A percentile compares a stretch with the other conserved stretches of the same genome.
phyloP scores from a whole-genome alignment of 2,797 vertebrate genomes.

The Pterois miles region DNA sequence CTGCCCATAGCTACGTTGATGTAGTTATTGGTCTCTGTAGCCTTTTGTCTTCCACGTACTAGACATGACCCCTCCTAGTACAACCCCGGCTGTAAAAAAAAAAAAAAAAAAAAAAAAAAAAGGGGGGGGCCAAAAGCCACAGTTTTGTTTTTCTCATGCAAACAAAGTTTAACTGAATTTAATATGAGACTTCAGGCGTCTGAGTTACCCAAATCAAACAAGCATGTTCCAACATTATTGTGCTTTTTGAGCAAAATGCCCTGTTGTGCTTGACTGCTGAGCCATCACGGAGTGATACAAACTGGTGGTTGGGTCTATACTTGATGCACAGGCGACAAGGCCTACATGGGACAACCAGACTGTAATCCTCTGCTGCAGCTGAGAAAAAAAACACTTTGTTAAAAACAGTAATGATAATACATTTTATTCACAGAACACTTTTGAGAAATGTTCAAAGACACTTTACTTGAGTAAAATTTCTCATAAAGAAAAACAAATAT shows the following conservation, averaged over 20 bases:
- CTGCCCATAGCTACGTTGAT: neutral
- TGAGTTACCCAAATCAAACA: neutral
- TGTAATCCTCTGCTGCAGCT: neutral
- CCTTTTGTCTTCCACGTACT: neutral
- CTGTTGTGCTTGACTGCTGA: neutral
- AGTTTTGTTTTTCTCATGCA: too few species aligned
- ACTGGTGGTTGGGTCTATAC: too few species aligned
- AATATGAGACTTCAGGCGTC: neutral
- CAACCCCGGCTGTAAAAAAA: neutral
- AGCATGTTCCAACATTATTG: neutral
- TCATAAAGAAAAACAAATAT: too few species aligned
- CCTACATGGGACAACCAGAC: neutral
- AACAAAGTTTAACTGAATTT: too few species aligned
- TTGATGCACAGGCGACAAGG: too few species aligned
- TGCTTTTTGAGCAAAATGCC: too few species aligned
- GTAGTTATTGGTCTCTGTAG: neutral
- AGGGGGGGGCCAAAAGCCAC: neutral
- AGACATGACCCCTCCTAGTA: neutral
- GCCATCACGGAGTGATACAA: neutral
- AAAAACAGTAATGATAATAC: neutral
- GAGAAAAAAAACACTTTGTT: neutral
- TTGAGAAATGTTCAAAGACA: too few species aligned
- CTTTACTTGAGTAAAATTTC: too few species aligned
- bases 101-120: too few species aligned
- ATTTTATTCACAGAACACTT: too few species aligned